Percentiles rank a stretch among this genome's conserved stretches.
These are phyloP conservation scores for Diabrotica undecimpunctata DNA, from an alignment of 1,140 invertebrate genomes.

Conservation along the genomic window DNA sequence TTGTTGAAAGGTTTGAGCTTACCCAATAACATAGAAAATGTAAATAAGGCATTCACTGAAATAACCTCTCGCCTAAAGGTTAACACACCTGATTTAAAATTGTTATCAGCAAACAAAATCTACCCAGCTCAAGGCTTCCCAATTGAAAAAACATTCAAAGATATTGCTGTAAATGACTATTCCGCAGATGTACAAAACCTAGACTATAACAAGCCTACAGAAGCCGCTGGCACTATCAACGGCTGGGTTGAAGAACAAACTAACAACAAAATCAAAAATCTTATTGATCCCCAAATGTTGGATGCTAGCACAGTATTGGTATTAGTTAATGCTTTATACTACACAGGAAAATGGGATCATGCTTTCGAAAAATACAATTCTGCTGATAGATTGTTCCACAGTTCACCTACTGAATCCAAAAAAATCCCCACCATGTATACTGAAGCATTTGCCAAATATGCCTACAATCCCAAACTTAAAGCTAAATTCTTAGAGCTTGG, in stretches of 20 bases:
- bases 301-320: constrained; percentile 57
- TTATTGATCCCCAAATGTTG: constrained; percentile 56
- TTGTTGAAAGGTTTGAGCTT: constrained; percentile 19
- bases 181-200: constrained; percentile 51
- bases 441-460: not conserved
- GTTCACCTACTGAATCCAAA: not conserved
- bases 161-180: constrained; percentile 35
- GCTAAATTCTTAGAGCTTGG: constrained; percentile 1
- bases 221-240: constrained; percentile 58
- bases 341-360: constrained; percentile 53
- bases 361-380: not conserved
- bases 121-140: constrained; percentile 16
- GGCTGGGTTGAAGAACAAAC: constrained; percentile 68
- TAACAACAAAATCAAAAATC: constrained; percentile 63
- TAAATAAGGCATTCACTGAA: constrained; percentile 38
- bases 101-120: constrained; percentile 29
- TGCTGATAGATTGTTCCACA: not conserved
- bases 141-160: constrained; percentile 23
- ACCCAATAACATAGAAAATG: constrained; percentile 12
- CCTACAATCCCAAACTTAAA: not conserved
- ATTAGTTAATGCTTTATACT: constrained; percentile 80
- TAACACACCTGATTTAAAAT: constrained; percentile 5
- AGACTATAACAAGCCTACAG: constrained; percentile 49
- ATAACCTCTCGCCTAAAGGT: constrained; percentile 34
- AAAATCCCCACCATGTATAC: not conserved